These are phyloP conservation scores for Eupristina koningsbergeri DNA, from an alignment of 1,140 invertebrate species.

Conservation along the genomic window DNA sequence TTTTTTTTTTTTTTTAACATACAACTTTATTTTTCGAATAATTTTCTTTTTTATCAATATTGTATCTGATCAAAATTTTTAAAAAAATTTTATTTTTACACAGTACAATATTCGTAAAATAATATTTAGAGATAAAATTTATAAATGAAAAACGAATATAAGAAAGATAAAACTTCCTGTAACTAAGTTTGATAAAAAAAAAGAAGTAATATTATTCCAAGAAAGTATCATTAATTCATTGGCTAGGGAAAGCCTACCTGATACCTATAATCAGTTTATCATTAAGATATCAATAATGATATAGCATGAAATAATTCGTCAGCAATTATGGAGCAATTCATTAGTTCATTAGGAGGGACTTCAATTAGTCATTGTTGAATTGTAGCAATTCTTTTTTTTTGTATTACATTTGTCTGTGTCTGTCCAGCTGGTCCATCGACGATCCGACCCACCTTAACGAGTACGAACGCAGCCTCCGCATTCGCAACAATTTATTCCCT, in stretches of 20 bases:
- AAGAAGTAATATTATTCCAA: background rate
- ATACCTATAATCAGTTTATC: slow-evolving; percentile 13
- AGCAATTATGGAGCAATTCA: slow-evolving; percentile 35
- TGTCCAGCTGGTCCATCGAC: background rate
- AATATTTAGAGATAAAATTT: no score
- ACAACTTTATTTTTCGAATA: background rate
- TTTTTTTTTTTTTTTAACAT: background rate
- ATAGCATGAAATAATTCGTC: slow-evolving; percentile 25
- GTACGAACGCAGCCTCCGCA: background rate
- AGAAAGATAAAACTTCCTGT: no score
- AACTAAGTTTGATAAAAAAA: no score
- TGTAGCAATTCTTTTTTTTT: background rate
- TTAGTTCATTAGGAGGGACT: slow-evolving; percentile 33
- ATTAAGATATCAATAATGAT: slow-evolving; percentile 4
- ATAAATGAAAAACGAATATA: no score
- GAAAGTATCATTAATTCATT: background rate
- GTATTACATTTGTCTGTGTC: background rate
- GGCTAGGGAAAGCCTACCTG: background rate
- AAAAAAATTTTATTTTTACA: no score
- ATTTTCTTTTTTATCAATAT: background rate
- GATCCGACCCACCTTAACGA: slow-evolving; percentile 4
- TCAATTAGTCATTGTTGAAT: slow-evolving; percentile 27
- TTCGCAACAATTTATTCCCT: slow-evolving; percentile 35
- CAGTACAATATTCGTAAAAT: no score
- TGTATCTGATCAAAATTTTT: background rate